phyloP scores from a whole-genome alignment of 2,113 vertebrate species.

The Tympanuchus pallidicinctus region DNA sequence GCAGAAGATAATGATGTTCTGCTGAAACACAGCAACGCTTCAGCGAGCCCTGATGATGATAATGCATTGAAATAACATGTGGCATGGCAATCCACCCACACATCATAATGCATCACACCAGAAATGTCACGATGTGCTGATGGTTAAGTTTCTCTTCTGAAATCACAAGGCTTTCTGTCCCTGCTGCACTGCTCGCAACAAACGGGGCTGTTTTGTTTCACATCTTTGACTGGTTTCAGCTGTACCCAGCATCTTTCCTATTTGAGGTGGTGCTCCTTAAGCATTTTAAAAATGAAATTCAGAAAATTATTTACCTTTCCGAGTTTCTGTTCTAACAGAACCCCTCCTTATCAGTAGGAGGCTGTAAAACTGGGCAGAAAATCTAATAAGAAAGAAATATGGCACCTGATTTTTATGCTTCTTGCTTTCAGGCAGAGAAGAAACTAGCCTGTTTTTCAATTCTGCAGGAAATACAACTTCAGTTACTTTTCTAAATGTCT shows the following conservation, averaged over 20 bases:
- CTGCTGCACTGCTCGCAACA: background rate
- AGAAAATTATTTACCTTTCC: background rate
- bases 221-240: background rate
- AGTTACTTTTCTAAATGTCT: background rate
- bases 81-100: constrained; percentile 37
- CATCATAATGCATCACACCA: constrained; percentile 19
- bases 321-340: background rate
- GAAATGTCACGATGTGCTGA: constrained; percentile 39
- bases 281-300: background rate
- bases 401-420: background rate
- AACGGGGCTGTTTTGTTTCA: background rate
- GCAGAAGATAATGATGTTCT: constrained; percentile 28
- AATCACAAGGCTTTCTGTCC: constrained; percentile 28
- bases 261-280: background rate
- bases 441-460: background rate
- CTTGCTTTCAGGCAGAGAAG: constrained; percentile 4
- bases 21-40: constrained; percentile 14
- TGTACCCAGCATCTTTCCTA: background rate
- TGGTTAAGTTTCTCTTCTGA: constrained; percentile 29
- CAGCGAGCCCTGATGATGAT: constrained; percentile 3
- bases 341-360: background rate
- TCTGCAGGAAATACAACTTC: background rate
- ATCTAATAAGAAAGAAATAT: background rate
- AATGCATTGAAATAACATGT: constrained; percentile 52
- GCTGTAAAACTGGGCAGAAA: constrained; percentile 9